phyloP scores from a whole-genome alignment of 1,140 invertebrate genomes.

The Zaprionus ornatus region DNA sequence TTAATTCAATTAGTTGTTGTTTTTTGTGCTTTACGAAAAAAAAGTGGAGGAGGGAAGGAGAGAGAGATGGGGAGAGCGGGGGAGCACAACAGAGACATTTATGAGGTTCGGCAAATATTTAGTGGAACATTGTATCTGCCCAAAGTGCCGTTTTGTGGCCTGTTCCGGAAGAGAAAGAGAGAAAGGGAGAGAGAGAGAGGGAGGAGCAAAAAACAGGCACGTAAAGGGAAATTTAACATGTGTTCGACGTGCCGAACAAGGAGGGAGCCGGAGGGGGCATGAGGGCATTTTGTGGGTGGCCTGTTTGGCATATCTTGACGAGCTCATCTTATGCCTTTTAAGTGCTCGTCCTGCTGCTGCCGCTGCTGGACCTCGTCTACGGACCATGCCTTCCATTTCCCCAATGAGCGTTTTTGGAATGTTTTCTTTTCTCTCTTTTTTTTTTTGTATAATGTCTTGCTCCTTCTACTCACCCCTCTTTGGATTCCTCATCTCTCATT shows the following conservation, averaged over 20 bases:
- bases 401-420: conserved; percentile 15
- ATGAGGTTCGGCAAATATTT: conserved; percentile 42
- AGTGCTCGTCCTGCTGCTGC: conserved; percentile 51
- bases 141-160: conserved; percentile 40
- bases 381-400: background rate
- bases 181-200: background rate
- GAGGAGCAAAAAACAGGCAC: conserved; percentile 4
- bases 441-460: conserved; percentile 19
- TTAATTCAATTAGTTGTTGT: conserved; percentile 72
- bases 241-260: conserved; percentile 40
- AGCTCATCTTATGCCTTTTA: conserved; percentile 76
- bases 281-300: background rate
- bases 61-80: background rate
- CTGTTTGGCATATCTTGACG: conserved; percentile 59
- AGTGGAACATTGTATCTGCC: conserved; percentile 37
- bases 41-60: background rate
- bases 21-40: background rate
- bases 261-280: background rate
- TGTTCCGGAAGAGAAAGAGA: conserved; percentile 1
- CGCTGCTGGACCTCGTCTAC: conserved; percentile 19
- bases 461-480: background rate
- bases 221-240: conserved; percentile 68
- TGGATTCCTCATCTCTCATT: background rate
- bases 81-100: conserved; percentile 22
- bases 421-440: conserved; percentile 15